Evolutionary conservation across 2,888 invertebrate species (phyloP).

Genomic region (Pheosia gnoma): DNA sequence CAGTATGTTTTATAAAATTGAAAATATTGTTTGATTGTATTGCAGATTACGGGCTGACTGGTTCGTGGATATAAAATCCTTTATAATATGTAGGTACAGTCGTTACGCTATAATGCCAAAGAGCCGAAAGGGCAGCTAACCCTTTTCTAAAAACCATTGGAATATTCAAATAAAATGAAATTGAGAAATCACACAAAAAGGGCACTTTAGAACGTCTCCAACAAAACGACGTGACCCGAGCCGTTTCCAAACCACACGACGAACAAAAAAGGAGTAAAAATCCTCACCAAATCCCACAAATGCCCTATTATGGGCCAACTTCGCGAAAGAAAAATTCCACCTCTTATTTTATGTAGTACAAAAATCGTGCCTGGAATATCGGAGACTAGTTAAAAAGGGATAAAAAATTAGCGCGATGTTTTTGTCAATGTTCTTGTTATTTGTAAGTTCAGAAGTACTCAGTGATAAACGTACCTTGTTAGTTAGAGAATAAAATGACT

Average conservation of each 20-base stretch:
- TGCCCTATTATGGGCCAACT: conserved; percentile 3
- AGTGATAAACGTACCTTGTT: neutral
- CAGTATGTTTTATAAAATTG: too few species aligned
- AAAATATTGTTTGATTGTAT: too few species aligned
- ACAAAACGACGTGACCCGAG: conserved; percentile 1
- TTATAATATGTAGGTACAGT: too few species aligned
- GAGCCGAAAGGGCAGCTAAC: neutral
- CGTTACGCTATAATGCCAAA: neutral
- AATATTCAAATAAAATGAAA: conserved; percentile 1
- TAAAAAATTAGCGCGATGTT: conserved; percentile 2
- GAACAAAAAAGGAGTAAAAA: conserved; percentile 1
- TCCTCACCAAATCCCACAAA: conserved; percentile 2
- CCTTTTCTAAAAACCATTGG: neutral
- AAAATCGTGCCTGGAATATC: neutral
- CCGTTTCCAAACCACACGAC: conserved; percentile 1
- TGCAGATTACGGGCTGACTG: too few species aligned
- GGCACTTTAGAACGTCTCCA: conserved; percentile 1
- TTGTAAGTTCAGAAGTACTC: neutral
- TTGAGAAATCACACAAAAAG: neutral
- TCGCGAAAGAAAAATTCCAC: neutral
- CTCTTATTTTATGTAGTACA: conserved; percentile 6
- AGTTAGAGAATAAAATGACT: too few species aligned
- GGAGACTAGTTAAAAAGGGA: neutral
- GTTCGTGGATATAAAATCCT: too few species aligned
- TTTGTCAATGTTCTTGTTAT: neutral